Conservation (phyloP, 2,888 invertebrate genomes). For the Nephrocerus scutellatus region DNA sequence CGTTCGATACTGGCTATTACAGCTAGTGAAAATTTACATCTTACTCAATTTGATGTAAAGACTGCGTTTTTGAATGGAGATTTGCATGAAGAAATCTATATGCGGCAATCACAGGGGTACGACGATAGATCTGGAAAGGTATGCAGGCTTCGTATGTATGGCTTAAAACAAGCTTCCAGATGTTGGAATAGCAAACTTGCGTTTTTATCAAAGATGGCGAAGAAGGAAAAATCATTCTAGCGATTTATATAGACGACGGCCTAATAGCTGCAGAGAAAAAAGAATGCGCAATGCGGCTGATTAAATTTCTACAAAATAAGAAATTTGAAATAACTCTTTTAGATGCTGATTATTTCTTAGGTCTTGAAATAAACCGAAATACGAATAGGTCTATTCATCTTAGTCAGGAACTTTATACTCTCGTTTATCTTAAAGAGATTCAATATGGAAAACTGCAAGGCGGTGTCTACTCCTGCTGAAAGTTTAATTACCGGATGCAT, state of each 20-base stretch:
- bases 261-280: conserved; percentile 20
- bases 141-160: conserved; percentile 24
- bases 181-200: conserved; percentile 27
- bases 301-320: conserved; percentile 8
- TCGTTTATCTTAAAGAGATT: conserved; percentile 18
- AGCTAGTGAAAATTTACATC: conserved; percentile 15
- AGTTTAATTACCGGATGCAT: conserved; percentile 6
- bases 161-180: conserved; percentile 26
- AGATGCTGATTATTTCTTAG: conserved; percentile 1
- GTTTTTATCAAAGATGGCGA: conserved; percentile 22
- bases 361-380: conserved; percentile 13
- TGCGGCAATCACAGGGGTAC: too few species aligned
- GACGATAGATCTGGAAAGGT: conserved; percentile 20
- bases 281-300: conserved; percentile 5
- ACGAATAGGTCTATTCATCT: conserved; percentile 16
- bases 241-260: conserved; percentile 31
- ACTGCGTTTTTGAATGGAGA: conserved; percentile 24
- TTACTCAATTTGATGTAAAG: conserved; percentile 22
- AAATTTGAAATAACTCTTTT: conserved; percentile 5
- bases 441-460: conserved; percentile 18
- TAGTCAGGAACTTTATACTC: conserved; percentile 17
- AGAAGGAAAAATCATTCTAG: conserved; percentile 18
- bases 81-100: conserved; percentile 16
- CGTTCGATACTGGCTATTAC: conserved; percentile 22
- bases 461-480: conserved; percentile 20